Evolutionary conservation across 2,888 invertebrate species (phyloP).

Genomic region (Temnothorax rugatulus): DNA sequence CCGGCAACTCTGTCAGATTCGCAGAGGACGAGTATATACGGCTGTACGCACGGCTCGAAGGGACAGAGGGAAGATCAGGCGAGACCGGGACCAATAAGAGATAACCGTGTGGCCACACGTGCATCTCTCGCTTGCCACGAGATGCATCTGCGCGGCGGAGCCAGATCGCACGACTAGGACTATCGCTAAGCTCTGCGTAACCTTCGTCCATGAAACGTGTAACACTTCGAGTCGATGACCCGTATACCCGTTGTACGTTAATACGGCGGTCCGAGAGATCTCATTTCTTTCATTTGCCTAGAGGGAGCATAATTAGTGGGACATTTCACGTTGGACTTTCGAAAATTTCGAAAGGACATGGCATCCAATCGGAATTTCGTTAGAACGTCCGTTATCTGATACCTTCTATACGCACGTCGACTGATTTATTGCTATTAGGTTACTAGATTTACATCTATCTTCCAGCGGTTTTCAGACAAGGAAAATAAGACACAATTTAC

Average conservation of each 20-base stretch:
- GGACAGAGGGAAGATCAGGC: constrained; percentile 41
- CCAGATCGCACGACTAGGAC: constrained; percentile 39
- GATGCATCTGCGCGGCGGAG: constrained; percentile 37
- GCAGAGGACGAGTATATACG: constrained; percentile 46
- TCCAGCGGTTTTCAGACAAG: not conserved
- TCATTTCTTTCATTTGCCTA: not conserved
- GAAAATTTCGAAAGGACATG: not conserved
- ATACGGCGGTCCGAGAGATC: not conserved
- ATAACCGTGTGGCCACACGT: constrained; percentile 41
- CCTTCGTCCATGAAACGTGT: constrained; percentile 37
- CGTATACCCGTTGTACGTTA: not conserved
- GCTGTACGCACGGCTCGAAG: constrained; percentile 36
- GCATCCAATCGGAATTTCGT: not conserved
- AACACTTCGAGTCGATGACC: constrained; percentile 44
- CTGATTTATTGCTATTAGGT: not conserved
- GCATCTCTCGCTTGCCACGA: constrained; percentile 26
- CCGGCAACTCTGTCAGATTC: constrained; percentile 67
- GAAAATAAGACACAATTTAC: not conserved
- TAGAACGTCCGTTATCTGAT: not conserved
- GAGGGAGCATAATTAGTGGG: not conserved
- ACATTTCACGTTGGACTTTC: not conserved
- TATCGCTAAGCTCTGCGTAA: constrained; percentile 47
- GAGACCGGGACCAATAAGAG: constrained; percentile 42
- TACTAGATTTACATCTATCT: not conserved
- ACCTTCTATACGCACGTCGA: not conserved